A percentile compares a stretch with the other conserved stretches of the same genome.
Conservation (phyloP, 1,140 invertebrate species). For the Camponotus pennsylvanicus region DNA sequence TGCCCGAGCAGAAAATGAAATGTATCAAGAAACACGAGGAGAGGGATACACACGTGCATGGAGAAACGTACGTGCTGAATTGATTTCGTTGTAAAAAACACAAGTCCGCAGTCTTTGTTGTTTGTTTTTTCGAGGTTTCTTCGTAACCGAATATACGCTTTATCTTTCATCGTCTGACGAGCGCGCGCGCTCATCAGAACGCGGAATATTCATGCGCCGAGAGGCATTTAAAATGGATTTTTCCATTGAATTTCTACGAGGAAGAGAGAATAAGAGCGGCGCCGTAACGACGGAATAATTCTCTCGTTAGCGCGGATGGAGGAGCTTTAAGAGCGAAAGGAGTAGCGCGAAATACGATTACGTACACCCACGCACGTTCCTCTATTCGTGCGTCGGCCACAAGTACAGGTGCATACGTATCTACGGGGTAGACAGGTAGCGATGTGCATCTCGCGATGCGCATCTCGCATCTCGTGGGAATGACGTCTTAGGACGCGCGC, state of each 20-base stretch:
- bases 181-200: conserved; percentile 24
- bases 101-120: neutral
- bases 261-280: conserved; percentile 37
- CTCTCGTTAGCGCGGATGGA: conserved; percentile 50
- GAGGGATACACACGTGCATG: neutral
- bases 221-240: conserved; percentile 52
- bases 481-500: neutral
- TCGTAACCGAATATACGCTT: conserved; percentile 55
- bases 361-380: neutral
- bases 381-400: neutral
- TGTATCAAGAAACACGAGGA: conserved; percentile 16
- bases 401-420: too few species aligned
- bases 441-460: neutral
- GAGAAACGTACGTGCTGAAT: conserved; percentile 25
- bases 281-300: conserved; percentile 56
- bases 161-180: conserved; percentile 56
- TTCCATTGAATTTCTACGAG: conserved; percentile 61
- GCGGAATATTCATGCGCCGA: conserved; percentile 51
- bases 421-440: neutral
- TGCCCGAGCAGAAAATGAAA: conserved; percentile 4
- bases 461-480: conserved; percentile 50
- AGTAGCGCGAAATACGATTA: conserved; percentile 28
- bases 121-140: conserved; percentile 37
- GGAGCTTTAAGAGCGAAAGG: conserved; percentile 43
- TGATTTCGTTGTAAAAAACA: conserved; percentile 34